A percentile compares a stretch with the other conserved stretches of the same genome.
Conservation (phyloP, 30 jellyfish, hydroid and myxozoan species). For the Pseudorhiza aurosa region DNA sequence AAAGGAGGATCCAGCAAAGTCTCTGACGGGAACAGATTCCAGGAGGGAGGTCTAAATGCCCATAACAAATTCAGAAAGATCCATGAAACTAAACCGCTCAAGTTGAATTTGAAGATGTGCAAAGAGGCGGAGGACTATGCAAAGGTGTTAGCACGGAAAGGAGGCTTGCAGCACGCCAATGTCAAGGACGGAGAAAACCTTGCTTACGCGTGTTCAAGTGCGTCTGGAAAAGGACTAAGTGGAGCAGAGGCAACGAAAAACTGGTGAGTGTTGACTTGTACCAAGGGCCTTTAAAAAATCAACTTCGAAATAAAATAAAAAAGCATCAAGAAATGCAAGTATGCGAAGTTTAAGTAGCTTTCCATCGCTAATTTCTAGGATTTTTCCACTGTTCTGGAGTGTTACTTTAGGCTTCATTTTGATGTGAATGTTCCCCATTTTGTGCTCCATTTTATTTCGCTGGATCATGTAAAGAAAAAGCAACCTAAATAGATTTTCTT, state of each 20-base stretch:
- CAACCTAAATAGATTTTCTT: too few species aligned
- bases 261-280: constrained; percentile 78
- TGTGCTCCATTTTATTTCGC: too few species aligned
- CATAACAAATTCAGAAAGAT: constrained; percentile 82
- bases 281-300: too few species aligned
- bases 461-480: too few species aligned
- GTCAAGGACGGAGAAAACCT: constrained; percentile 82
- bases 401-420: too few species aligned
- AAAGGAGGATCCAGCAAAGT: not conserved
- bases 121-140: constrained; percentile 77
- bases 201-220: constrained; percentile 69
- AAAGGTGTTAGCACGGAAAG: constrained; percentile 65
- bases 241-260: constrained; percentile 69
- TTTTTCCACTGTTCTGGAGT: too few species aligned
- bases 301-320: too few species aligned
- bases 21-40: constrained; percentile 2
- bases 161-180: constrained; percentile 71
- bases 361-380: too few species aligned
- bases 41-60: constrained; percentile 56
- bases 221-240: constrained; percentile 12
- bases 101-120: constrained; percentile 50
- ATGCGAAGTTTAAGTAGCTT: too few species aligned
- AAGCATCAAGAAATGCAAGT: too few species aligned
- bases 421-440: too few species aligned
- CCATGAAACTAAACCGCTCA: constrained; percentile 59